These are phyloP conservation scores for Agrotis ipsilon DNA, from an alignment of 2,888 invertebrate species.

Conservation along the genomic window DNA sequence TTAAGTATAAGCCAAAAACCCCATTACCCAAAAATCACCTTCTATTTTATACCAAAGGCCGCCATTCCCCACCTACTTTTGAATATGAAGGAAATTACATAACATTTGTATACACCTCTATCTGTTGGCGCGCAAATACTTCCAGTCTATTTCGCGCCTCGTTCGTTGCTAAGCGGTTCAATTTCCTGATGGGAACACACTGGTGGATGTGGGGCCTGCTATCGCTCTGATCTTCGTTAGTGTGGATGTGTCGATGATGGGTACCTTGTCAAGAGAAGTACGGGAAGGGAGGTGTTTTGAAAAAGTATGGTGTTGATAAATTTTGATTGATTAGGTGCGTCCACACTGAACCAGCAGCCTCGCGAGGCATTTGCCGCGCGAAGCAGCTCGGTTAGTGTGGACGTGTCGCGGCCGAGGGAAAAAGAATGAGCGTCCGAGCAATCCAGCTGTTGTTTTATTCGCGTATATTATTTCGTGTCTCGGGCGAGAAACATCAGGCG, in stretches of 20 bases:
- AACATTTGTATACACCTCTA: slow-evolving; percentile 54
- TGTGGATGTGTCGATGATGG: slow-evolving; percentile 37
- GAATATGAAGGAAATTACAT: slow-evolving; percentile 60
- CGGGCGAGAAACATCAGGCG: no score
- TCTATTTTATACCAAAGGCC: background rate
- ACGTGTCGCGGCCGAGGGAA: no score
- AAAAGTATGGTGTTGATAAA: background rate
- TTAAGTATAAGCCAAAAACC: background rate
- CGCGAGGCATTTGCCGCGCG: no score
- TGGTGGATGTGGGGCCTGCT: slow-evolving; percentile 36
- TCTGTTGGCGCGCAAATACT: slow-evolving; percentile 56
- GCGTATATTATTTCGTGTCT: no score
- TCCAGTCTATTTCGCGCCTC: slow-evolving; percentile 61
- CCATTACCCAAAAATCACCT: slow-evolving; percentile 1
- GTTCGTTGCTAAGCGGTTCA: slow-evolving; percentile 61
- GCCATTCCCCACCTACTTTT: slow-evolving; percentile 9
- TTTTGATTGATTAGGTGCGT: no score
- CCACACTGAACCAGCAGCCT: no score
- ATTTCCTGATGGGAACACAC: slow-evolving; percentile 65
- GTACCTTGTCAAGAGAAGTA: background rate
- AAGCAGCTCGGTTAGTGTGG: no score
- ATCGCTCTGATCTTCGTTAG: slow-evolving; percentile 47
- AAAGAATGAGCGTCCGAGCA: no score
- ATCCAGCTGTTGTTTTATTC: no score
- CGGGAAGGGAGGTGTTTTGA: background rate